A percentile compares a stretch with the other conserved stretches of the same genome.
Evolutionary conservation across 2,113 vertebrate genomes (phyloP).

Genomic region (Cardinalis cardinalis): DNA sequence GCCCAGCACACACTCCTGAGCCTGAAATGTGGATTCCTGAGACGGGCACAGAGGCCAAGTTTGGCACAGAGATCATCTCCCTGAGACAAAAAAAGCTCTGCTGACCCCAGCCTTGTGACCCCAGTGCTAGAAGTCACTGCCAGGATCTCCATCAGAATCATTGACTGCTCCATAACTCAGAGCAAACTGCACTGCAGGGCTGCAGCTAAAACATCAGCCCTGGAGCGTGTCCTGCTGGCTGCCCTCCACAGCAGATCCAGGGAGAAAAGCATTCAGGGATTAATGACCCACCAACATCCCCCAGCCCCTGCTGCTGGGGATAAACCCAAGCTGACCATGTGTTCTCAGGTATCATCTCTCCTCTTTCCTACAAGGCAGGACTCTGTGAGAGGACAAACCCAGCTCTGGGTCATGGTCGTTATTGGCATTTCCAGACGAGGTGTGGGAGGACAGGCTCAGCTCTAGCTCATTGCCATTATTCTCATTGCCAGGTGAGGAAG

Average conservation of each 20-base stretch:
- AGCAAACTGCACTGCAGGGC: too few relatives aligned
- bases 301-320: background rate
- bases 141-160: background rate
- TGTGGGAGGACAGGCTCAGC: background rate
- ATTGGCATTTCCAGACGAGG: too few relatives aligned
- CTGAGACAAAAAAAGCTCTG: background rate
- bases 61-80: rapidly evolving
- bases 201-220: rapidly evolving
- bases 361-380: background rate
- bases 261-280: background rate
- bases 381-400: background rate
- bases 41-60: background rate
- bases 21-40: background rate
- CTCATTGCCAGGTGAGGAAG: background rate
- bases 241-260: background rate
- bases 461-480: rapidly evolving
- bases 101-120: background rate
- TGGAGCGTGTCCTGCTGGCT: rapidly evolving
- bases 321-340: rapidly evolving
- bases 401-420: too few relatives aligned
- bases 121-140: rapidly evolving
- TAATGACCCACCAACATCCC: rapidly evolving
- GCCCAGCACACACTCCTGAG: background rate
- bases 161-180: background rate
- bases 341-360: background rate